Percentiles rank a stretch among this genome's conserved stretches.
These are phyloP conservation scores for Bos indicus DNA, from an alignment of 2,113 vertebrate genomes.

Conservation along the genomic window DNA sequence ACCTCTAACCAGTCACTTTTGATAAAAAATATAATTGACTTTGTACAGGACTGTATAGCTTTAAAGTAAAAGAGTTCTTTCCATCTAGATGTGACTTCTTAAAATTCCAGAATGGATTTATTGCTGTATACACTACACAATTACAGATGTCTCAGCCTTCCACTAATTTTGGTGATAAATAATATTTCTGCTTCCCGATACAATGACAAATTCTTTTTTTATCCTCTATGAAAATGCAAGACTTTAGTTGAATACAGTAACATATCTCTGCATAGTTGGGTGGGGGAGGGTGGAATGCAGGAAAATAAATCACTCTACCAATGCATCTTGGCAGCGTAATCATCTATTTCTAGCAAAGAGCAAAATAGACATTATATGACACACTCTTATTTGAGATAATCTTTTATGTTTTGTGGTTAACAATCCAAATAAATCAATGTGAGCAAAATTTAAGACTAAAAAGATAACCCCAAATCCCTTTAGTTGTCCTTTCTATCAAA, in stretches of 20 bases:
- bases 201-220: constrained; percentile 25
- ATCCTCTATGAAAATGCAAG: constrained; percentile 33
- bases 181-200: constrained; percentile 40
- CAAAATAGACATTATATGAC: background rate
- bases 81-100: background rate
- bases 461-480: background rate
- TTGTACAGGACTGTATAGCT: background rate
- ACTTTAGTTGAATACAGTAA: background rate
- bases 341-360: constrained; percentile 27
- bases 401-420: constrained; percentile 15
- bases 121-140: background rate
- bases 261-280: background rate
- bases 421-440: background rate
- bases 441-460: constrained; percentile 8
- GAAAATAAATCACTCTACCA: constrained; percentile 23
- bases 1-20: background rate
- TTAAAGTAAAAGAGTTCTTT: constrained; percentile 9
- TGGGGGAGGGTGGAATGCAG: background rate
- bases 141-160: constrained; percentile 25
- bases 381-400: constrained; percentile 24
- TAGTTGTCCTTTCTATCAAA: background rate
- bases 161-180: constrained; percentile 43
- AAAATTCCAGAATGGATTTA: background rate
- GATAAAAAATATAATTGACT: background rate
- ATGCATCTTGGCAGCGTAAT: background rate